These are phyloP conservation scores for Pseudomyrmex gracilis DNA, from an alignment of 1,140 invertebrate genomes.

Conservation along the genomic window DNA sequence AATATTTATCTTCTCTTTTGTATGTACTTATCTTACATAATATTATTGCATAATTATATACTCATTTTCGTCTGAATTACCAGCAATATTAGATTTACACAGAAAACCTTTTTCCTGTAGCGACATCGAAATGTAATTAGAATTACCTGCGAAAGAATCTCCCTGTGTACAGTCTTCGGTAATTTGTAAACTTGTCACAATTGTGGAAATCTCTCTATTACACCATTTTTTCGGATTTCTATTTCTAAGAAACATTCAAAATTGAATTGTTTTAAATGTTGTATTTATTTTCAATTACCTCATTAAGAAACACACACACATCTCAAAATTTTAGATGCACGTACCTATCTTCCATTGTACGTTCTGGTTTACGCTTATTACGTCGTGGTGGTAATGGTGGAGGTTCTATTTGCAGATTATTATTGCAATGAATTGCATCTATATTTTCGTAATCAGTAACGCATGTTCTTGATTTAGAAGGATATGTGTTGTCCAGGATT, in stretches of 20 bases:
- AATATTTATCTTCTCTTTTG: neutral
- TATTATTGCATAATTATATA: conserved; percentile 83
- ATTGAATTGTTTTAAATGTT: neutral
- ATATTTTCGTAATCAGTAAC: conserved; percentile 77
- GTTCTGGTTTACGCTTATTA: conserved; percentile 71
- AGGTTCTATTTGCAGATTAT: conserved; percentile 72
- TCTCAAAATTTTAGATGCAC: conserved; percentile 1
- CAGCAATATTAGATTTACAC: conserved; percentile 69
- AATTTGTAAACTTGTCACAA: conserved; percentile 71
- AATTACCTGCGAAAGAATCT: conserved; percentile 68
- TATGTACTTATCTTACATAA: neutral
- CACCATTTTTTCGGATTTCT: conserved; percentile 76
- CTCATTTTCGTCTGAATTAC: conserved; percentile 76
- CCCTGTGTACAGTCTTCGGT: conserved; percentile 62
- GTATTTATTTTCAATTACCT: neutral
- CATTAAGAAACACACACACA: neutral
- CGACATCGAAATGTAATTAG: conserved; percentile 83
- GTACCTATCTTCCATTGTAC: conserved; percentile 77
- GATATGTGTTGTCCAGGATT: conserved; percentile 80
- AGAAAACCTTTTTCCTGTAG: conserved; percentile 77
- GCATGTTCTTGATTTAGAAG: conserved; percentile 44
- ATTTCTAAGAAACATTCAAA: conserved; percentile 63
- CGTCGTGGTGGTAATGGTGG: conserved; percentile 83
- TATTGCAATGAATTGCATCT: conserved; percentile 66
- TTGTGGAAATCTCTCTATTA: conserved; percentile 68